Evolutionary conservation across 2,113 vertebrate genomes (phyloP), one percentile per base, ranked within the genome.

Genomic region (Strix uralensis): DNA sequence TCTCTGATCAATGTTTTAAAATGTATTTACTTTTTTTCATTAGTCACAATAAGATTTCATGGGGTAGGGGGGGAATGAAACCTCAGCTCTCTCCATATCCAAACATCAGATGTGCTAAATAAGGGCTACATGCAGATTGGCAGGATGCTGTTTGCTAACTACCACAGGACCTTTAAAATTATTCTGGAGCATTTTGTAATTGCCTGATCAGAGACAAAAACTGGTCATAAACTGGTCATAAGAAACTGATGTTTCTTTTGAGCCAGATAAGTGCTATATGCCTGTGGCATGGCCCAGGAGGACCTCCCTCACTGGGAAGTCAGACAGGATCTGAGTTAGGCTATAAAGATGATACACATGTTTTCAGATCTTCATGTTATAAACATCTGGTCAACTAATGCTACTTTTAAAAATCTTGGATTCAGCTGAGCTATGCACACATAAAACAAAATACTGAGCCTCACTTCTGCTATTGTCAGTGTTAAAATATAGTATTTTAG

Each of bases 21-120:
- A 65, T 40, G 3, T 40, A 21, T 47, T 26, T 29, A 36, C n/a
- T 55, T 67, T 30, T 66, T 51, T 59, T 30, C 30, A 51, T 66
- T 55, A 51, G 51, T 83, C 52, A 54, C 23, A 44, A 8, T 72
- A 77, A 82, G 8, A 55, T 44, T 81, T 66, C 21, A 8, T 2
- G 4, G 67, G 9, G 13, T 29, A 0, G 9, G 13, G 2, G 2
- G 6, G 23, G 3, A 0, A 27, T 1, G 2, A 54, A 83, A 63
- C 22, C 34, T 73, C 65, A 20, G 7, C 59, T 79, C 26, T 49
- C 27, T 70, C 36, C 5, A 1, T 34, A 23, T 27, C 47, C 40
- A 77, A 51, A 61, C 18, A 57, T 55, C 63, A 86, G 74, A 47
- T 22, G 15, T 47, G 16, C 12, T 52, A 77, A 69, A 21, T 55